Evolutionary conservation across 2,888 invertebrate genomes (phyloP), one percentile per base, ranked within the genome.

Genomic region (Nowickia ferox): DNA sequence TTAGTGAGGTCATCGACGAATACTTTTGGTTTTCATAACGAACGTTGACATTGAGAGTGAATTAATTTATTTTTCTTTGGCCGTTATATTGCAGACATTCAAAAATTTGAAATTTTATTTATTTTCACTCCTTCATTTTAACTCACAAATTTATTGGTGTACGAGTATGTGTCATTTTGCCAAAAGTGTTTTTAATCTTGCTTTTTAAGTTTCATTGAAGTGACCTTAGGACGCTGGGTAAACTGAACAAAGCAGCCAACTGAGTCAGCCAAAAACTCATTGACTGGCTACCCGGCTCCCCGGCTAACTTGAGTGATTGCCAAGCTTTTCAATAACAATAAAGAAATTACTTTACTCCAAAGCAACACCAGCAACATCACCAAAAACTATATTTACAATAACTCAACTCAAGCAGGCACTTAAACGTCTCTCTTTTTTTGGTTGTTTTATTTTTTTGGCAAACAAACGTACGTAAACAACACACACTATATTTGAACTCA

Each of bases 221-320:
- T 83, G 79, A 86, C 82, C 79, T 83, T 71, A 71, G 80, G 61
- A 44, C 51, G 38, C 51, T 38, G 30, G 17, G 30, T 30, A 44
- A 66, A 76, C n/a, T 63, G 11, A 44, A 30, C 48, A 65, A 51
- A 30, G 30, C 42, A 68, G 68, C 61, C 61, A 55, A 55, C 72
- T 51, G 71, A 63, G 44, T 72, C 80, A 66, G 53, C 51, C 42
- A 19, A 75, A 30, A 72, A 15, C 46, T 75, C 69, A 74, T 51
- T 75, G 85, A 63, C 19, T 65, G 75, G 63, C 19, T 74, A 53
- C 30, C 44, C 22, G 61, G 30, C 30, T 69, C 42, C 30, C 42
- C 57, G 51, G 65, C 17, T 22, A 71, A 79, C 30, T 79, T 86
- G 82, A 83, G 71, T 61, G 82, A 83, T 83, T 86, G 86, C 86